A percentile compares a stretch with the other conserved stretches of the same genome.
phyloP scores from a whole-genome alignment of 2,797 vertebrate species.

The Hydrophis major region DNA sequence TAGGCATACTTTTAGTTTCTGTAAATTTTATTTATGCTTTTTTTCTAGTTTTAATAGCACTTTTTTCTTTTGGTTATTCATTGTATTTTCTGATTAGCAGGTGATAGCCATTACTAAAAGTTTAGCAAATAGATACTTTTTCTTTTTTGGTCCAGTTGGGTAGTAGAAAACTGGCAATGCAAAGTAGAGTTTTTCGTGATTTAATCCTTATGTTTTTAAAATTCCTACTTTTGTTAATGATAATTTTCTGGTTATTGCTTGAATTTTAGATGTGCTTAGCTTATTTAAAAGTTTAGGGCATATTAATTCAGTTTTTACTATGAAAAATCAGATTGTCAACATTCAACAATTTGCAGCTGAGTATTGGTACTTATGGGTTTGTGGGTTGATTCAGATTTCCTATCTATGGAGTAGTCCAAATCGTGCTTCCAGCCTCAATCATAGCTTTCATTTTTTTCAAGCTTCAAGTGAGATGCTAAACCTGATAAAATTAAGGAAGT shows the following conservation, averaged over 20 bases:
- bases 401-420: no score
- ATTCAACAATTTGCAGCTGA: not conserved
- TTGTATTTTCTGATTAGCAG: not conserved
- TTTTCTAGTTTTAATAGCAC: not conserved
- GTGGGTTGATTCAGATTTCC: not conserved
- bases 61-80: not conserved
- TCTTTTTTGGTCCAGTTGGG: not conserved
- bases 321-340: not conserved
- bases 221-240: not conserved
- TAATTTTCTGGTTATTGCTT: not conserved
- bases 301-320: not conserved
- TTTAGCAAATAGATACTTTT: not conserved
- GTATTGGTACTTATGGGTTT: not conserved
- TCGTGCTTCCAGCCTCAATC: not conserved
- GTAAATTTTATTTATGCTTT: not conserved
- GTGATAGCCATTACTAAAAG: not conserved
- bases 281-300: not conserved
- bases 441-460: not conserved
- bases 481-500: not conserved
- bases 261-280: not conserved
- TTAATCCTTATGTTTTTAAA: not conserved
- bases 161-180: not conserved
- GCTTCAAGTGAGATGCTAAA: not conserved
- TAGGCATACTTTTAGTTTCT: not conserved
- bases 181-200: not conserved